A percentile compares a stretch with the other conserved stretches of the same genome.
phyloP scores from a whole-genome alignment of 1,140 invertebrate species.

The Ooceraea biroi region DNA sequence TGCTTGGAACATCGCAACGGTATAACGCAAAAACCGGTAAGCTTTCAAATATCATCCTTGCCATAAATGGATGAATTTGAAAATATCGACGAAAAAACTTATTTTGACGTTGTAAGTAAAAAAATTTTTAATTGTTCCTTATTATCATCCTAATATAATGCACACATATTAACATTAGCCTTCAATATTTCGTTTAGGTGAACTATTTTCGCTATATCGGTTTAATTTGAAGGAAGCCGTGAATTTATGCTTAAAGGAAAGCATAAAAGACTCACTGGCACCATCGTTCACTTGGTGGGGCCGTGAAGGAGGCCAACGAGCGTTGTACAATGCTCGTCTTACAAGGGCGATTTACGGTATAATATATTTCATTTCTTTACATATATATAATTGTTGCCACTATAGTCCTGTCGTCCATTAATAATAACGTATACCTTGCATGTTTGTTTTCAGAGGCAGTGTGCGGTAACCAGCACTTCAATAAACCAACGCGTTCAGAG shows the following conservation, averaged over 20 bases:
- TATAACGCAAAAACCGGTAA: not conserved
- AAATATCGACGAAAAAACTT: conserved; percentile 1
- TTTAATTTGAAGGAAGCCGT: not conserved
- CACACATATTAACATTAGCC: not conserved
- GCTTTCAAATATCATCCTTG: not conserved
- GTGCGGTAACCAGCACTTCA: not conserved
- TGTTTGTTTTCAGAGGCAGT: not conserved
- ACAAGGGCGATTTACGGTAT: not conserved
- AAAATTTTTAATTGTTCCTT: too few relatives aligned
- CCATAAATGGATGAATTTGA: conserved; percentile 5
- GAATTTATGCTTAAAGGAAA: not conserved
- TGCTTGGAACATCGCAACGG: not conserved
- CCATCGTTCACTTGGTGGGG: conserved; percentile 1
- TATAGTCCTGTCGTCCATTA: not conserved
- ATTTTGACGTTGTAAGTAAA: not conserved
- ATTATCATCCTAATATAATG: not conserved
- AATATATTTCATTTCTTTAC: not conserved
- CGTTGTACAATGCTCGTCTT: not conserved
- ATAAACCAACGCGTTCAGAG: not conserved
- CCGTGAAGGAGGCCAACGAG: not conserved
- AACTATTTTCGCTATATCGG: not conserved
- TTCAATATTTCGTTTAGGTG: not conserved
- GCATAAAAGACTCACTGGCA: not conserved
- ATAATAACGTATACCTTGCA: not conserved
- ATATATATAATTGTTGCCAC: not conserved